Evolutionary conservation across 2,888 invertebrate genomes (phyloP).

Genomic region (Cephus nigrinus): DNA sequence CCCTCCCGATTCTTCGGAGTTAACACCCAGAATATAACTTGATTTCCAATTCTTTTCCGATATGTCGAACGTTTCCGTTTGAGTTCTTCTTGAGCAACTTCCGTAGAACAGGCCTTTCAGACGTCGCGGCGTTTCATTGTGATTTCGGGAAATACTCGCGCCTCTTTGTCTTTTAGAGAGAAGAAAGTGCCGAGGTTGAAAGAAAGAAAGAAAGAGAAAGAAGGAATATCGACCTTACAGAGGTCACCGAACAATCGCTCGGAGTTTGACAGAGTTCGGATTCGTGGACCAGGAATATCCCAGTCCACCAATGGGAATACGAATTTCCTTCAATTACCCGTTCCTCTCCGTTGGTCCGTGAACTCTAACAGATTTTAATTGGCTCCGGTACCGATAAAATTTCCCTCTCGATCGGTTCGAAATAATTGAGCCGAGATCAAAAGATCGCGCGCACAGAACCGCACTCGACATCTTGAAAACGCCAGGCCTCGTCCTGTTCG

Average conservation of each 20-base stretch:
- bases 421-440: constrained; percentile 26
- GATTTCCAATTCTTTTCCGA: background rate
- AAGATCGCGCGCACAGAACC: background rate
- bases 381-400: constrained; percentile 27
- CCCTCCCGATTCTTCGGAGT: background rate
- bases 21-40: background rate
- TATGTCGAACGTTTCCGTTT: background rate
- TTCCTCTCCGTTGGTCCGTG: constrained; percentile 15
- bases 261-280: constrained; percentile 8
- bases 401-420: constrained; percentile 28
- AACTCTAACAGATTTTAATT: constrained; percentile 47
- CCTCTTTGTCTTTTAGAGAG: background rate
- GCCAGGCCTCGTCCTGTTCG: background rate
- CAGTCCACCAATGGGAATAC: constrained; percentile 10
- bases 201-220: background rate
- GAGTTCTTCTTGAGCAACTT: background rate
- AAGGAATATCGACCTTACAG: background rate
- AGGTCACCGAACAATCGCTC: background rate
- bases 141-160: background rate
- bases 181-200: background rate
- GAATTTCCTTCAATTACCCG: constrained; percentile 27
- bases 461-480: background rate
- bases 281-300: background rate
- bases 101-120: background rate
- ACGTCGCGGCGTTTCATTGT: background rate